Evolutionary conservation across 2,888 invertebrate genomes (phyloP).

Genomic region (Parelbella ahira): DNA sequence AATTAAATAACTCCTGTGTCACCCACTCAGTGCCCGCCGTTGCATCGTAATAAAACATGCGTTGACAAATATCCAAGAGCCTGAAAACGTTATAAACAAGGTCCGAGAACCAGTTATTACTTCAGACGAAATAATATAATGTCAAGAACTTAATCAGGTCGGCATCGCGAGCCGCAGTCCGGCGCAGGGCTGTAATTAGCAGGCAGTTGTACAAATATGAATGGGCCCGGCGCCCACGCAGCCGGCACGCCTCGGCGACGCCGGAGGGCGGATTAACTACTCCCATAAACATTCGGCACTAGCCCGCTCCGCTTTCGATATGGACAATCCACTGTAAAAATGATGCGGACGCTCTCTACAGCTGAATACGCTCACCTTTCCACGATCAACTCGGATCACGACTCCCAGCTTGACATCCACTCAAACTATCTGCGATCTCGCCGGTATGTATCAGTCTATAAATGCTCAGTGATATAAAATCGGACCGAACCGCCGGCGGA

Average conservation of each 20-base stretch:
- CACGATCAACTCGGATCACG: constrained; percentile 28
- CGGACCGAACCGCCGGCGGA: constrained; percentile 41
- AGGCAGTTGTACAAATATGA: constrained; percentile 69
- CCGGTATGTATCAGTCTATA: constrained; percentile 57
- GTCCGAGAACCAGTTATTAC: constrained; percentile 35
- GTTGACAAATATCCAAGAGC: constrained; percentile 21
- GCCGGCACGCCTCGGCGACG: constrained; percentile 41
- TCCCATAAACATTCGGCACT: constrained; percentile 36
- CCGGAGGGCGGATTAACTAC: constrained; percentile 42
- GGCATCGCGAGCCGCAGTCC: constrained; percentile 39
- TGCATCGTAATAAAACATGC: constrained; percentile 15
- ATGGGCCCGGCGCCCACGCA: constrained; percentile 54
- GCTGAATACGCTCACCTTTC: constrained; percentile 14
- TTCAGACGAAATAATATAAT: constrained; percentile 52
- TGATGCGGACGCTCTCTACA: constrained; percentile 20
- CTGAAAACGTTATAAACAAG: constrained; percentile 20
- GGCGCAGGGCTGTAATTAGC: constrained; percentile 61
- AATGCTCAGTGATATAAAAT: constrained; percentile 54
- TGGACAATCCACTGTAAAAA: constrained; percentile 27
- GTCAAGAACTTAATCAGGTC: constrained; percentile 66
- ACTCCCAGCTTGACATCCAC: constrained; percentile 54
- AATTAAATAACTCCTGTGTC: constrained; percentile 10
- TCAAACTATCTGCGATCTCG: constrained; percentile 55
- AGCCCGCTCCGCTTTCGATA: constrained; percentile 32
- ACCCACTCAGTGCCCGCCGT: constrained; percentile 13